Percentiles rank a stretch among this genome's conserved stretches.
phyloP scores from a whole-genome alignment of 2,888 invertebrate genomes.

The Hypsopygia costalis region DNA sequence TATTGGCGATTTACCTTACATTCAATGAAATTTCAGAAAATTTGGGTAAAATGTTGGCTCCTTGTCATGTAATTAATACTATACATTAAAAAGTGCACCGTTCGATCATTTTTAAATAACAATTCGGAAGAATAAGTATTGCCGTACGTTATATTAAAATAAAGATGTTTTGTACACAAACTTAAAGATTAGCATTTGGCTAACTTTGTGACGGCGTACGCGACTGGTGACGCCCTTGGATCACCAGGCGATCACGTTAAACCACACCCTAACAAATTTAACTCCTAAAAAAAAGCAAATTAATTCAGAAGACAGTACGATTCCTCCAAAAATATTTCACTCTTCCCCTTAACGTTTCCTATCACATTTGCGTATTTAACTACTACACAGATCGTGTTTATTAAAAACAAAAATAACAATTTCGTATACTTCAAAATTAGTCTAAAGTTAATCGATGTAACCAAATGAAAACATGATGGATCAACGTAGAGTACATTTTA shows the following conservation, averaged over 20 bases:
- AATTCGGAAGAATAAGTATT: constrained; percentile 75
- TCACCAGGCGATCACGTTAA: constrained; percentile 40
- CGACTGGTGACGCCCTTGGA: constrained; percentile 25
- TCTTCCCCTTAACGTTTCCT: constrained; percentile 48
- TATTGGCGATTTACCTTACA: constrained; percentile 67
- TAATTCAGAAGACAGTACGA: constrained; percentile 52
- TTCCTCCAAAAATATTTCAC: constrained; percentile 61
- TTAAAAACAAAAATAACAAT: constrained; percentile 58
- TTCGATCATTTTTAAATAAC: constrained; percentile 52
- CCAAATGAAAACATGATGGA: constrained; percentile 31
- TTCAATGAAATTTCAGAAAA: constrained; percentile 46
- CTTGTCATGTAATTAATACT: constrained; percentile 54
- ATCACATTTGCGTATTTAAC: constrained; percentile 64
- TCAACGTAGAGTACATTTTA: constrained; percentile 30
- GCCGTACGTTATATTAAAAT: constrained; percentile 54
- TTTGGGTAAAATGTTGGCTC: constrained; percentile 56
- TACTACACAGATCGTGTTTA: constrained; percentile 43
- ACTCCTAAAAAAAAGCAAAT: constrained; percentile 52
- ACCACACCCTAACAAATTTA: constrained; percentile 72
- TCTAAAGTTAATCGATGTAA: constrained; percentile 38
- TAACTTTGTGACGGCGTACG: constrained; percentile 56
- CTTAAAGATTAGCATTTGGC: constrained; percentile 65
- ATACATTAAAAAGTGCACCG: constrained; percentile 53
- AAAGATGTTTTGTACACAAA: constrained; percentile 63
- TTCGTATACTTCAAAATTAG: constrained; percentile 75